phyloP scores from a whole-genome alignment of 2,113 vertebrate genomes.

The Ciconia boyciana region DNA sequence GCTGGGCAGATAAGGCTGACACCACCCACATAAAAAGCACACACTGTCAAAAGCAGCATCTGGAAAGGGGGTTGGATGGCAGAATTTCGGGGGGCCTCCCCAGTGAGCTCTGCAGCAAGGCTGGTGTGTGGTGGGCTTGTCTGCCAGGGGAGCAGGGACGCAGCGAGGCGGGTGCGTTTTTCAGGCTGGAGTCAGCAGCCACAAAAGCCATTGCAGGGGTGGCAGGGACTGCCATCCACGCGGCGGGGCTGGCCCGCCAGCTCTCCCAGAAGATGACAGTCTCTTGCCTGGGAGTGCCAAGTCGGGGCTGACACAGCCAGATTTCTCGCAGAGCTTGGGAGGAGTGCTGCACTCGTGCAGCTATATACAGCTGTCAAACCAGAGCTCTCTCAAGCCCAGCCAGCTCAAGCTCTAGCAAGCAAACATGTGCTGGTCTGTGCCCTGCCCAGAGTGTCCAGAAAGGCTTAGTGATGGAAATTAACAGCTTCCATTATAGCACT shows the following conservation, averaged over 20 bases:
- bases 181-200: background rate
- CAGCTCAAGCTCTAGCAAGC: background rate
- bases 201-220: background rate
- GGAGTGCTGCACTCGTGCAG: rapidly evolving
- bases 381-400: background rate
- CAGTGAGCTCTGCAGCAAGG: rapidly evolving
- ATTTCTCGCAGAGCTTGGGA: background rate
- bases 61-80: background rate
- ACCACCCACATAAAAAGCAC: rapidly evolving
- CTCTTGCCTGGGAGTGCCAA: background rate
- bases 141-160: background rate
- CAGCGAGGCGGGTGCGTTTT: background rate
- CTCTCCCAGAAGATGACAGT: background rate
- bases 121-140: background rate
- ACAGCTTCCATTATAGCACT: background rate
- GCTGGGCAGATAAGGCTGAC: background rate
- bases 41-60: background rate
- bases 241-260: rapidly evolving
- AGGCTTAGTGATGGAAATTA: background rate
- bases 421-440: background rate
- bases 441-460: background rate
- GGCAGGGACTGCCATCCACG: background rate
- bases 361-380: background rate
- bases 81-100: background rate
- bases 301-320: background rate